A percentile compares a stretch with the other conserved stretches of the same genome.
Evolutionary conservation across 2,888 invertebrate genomes (phyloP).

Genomic region (Xylota sylvarum): DNA sequence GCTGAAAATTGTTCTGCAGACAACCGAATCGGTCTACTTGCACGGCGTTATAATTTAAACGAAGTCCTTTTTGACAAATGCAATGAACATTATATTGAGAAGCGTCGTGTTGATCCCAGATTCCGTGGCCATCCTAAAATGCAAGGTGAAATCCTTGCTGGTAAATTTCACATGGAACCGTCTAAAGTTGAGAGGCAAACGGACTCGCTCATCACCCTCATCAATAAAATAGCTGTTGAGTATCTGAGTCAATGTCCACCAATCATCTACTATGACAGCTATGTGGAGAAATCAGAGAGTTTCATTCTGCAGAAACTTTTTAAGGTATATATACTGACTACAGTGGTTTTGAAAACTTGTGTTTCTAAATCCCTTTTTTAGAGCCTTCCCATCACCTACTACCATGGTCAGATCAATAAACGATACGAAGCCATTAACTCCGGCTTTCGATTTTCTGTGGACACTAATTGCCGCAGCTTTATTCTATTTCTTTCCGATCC

Average conservation of each 20-base stretch:
- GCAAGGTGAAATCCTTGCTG: conserved; percentile 86
- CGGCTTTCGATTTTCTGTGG: conserved; percentile 81
- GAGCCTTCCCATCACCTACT: conserved; percentile 86
- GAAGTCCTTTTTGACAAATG: conserved; percentile 58
- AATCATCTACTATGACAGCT: conserved; percentile 88
- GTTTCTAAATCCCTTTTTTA: conserved; percentile 72
- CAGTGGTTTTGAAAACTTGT: background rate
- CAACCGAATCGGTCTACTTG: conserved; percentile 24
- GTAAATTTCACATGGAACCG: conserved; percentile 85
- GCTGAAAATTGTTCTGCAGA: conserved; percentile 52
- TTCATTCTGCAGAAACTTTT: conserved; percentile 87
- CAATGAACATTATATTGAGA: conserved; percentile 55
- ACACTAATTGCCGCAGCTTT: conserved; percentile 87
- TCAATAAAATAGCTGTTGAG: conserved; percentile 87
- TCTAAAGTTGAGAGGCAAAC: conserved; percentile 85
- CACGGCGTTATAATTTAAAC: conserved; percentile 56
- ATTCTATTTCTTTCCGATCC: conserved; percentile 89
- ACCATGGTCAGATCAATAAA: conserved; percentile 88
- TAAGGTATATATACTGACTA: conserved; percentile 78
- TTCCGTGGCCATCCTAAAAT: conserved; percentile 87
- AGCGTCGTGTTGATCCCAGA: conserved; percentile 85
- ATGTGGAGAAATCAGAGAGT: conserved; percentile 86
- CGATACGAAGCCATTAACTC: conserved; percentile 85
- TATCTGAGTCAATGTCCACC: conserved; percentile 89
- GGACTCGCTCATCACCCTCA: conserved; percentile 87